These are phyloP conservation scores for Upupa epops DNA, from an alignment of 2,113 vertebrate genomes.

Conservation along the genomic window DNA sequence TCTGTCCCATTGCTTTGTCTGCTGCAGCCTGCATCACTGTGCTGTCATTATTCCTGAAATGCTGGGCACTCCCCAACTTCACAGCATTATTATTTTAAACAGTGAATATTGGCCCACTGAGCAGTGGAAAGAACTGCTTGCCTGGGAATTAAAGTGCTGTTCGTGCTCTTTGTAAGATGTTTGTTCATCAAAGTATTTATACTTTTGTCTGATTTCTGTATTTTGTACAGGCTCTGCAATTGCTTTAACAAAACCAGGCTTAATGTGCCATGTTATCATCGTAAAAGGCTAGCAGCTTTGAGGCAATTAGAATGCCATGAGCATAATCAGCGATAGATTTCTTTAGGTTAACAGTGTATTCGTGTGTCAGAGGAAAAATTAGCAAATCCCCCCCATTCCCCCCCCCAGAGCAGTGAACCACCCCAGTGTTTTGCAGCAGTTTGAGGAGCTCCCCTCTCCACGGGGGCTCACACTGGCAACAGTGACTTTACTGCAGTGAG, in stretches of 20 bases:
- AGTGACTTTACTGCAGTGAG: neutral
- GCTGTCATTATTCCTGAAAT: neutral
- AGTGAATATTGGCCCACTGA: neutral
- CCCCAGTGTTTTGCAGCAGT: neutral
- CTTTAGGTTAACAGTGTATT: neutral
- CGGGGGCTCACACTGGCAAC: neutral
- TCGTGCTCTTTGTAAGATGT: neutral
- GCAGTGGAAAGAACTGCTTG: neutral
- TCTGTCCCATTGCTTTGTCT: neutral
- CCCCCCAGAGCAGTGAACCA: too few relatives aligned
- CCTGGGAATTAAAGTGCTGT: neutral
- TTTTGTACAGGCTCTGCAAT: neutral
- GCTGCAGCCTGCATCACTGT: neutral
- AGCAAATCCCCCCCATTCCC: neutral
- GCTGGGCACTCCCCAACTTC: neutral
- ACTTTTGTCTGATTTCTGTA: neutral
- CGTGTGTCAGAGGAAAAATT: neutral
- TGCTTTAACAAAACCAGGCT: neutral
- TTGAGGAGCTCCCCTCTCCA: neutral
- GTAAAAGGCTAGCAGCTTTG: neutral
- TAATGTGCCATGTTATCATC: neutral
- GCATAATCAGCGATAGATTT: neutral
- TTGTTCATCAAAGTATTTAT: neutral
- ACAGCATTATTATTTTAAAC: neutral
- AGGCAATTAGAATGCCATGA: neutral